These are phyloP conservation scores for Okamejei kenojei DNA, from an alignment of 2,797 vertebrate genomes.

Conservation along the genomic window DNA sequence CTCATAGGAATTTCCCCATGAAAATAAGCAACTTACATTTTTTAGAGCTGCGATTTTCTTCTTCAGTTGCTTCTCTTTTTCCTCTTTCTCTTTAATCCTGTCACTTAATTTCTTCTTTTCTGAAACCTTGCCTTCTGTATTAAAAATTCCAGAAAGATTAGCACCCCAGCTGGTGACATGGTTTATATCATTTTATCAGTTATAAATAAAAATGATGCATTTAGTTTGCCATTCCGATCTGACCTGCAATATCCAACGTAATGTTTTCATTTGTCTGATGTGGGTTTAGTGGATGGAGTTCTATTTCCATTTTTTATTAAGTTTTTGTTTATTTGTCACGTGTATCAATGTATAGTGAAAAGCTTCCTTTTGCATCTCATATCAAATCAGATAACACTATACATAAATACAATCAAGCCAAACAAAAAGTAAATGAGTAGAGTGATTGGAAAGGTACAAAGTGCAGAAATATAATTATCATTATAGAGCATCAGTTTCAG, in stretches of 20 bases:
- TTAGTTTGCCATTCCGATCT: background rate
- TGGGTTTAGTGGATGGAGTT: too few species aligned
- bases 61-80: slow-evolving; percentile 73
- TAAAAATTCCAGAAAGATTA: slow-evolving; percentile 40
- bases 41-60: slow-evolving; percentile 73
- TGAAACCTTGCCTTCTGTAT: slow-evolving; percentile 74
- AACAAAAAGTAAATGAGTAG: too few species aligned
- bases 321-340: too few species aligned
- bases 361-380: too few species aligned
- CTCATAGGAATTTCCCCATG: background rate
- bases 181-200: background rate
- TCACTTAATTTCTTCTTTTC: slow-evolving; percentile 90
- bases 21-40: slow-evolving; percentile 55
- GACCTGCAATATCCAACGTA: background rate
- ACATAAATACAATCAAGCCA: too few species aligned
- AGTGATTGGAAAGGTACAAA: too few species aligned
- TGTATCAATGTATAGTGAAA: too few species aligned
- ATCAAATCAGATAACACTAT: too few species aligned
- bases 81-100: slow-evolving; percentile 78
- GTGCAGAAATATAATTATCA: too few species aligned
- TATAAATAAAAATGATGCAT: background rate
- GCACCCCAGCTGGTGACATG: background rate
- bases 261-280: too few species aligned
- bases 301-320: too few species aligned
- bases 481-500: too few species aligned